These are phyloP conservation scores for Ormyrus pomaceus DNA, from an alignment of 2,888 invertebrate species.

Conservation along the genomic window DNA sequence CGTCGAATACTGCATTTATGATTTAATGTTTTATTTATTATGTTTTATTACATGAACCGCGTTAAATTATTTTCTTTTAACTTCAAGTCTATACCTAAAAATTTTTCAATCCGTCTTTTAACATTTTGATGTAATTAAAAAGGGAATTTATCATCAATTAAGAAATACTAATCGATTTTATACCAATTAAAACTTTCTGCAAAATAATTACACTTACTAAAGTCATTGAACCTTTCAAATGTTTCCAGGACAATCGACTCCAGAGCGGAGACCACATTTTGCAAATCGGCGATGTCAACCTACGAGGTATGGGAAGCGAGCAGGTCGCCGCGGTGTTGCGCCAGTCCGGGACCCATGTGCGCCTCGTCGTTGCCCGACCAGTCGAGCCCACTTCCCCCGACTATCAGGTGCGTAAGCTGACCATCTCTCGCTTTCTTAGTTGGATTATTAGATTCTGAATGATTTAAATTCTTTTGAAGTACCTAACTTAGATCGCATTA, in stretches of 20 bases:
- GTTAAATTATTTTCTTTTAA: too few relatives aligned
- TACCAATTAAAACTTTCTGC: too few relatives aligned
- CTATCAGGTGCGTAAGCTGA: slow-evolving; percentile 77
- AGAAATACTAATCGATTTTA: too few relatives aligned
- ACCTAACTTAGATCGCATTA: background rate
- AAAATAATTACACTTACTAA: too few relatives aligned
- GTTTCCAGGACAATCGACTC: slow-evolving; percentile 89
- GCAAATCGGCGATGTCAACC: slow-evolving; percentile 95
- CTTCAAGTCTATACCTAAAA: too few relatives aligned
- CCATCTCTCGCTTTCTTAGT: background rate
- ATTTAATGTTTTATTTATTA: too few relatives aligned
- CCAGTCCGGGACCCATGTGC: slow-evolving; percentile 96
- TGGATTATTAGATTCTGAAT: slow-evolving; percentile 41
- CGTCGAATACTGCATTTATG: too few relatives aligned
- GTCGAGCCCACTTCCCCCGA: slow-evolving; percentile 89
- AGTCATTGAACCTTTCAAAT: background rate
- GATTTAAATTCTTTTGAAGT: slow-evolving; percentile 1
- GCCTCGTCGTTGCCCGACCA: slow-evolving; percentile 95
- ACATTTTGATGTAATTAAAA: too few relatives aligned
- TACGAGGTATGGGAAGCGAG: slow-evolving; percentile 97
- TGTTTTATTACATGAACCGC: too few relatives aligned
- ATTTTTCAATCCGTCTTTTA: too few relatives aligned
- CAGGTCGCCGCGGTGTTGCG: slow-evolving; percentile 96
- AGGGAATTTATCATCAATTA: too few relatives aligned
- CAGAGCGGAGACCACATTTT: slow-evolving; percentile 98